phyloP scores from a whole-genome alignment of 1,140 invertebrate species.

The Fopius arisanus region DNA sequence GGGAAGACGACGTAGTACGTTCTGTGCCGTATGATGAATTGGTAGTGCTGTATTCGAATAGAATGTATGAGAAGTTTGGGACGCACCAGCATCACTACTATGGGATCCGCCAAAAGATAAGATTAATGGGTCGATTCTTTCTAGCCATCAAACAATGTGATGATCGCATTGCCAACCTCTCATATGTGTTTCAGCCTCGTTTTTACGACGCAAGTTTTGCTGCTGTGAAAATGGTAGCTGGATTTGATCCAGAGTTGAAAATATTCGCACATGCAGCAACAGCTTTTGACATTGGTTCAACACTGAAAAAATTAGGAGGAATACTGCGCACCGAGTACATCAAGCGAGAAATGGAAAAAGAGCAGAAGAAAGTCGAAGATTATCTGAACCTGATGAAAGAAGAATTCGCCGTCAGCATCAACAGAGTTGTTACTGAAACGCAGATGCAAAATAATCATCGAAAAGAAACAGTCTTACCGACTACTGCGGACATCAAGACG shows the following conservation, averaged over 20 bases:
- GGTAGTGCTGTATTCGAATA: conserved; percentile 27
- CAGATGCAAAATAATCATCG: background rate
- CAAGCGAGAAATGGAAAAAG: conserved; percentile 24
- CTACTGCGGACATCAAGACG: background rate
- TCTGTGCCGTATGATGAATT: conserved; percentile 36
- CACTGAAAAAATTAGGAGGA: conserved; percentile 28
- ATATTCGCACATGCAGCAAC: background rate
- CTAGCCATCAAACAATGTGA: background rate
- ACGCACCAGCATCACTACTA: conserved; percentile 1
- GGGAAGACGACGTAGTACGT: conserved; percentile 33
- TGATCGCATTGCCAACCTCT: background rate
- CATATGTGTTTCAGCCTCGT: background rate
- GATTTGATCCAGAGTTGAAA: background rate
- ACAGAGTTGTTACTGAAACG: conserved; percentile 23
- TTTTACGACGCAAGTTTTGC: background rate
- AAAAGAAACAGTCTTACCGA: background rate
- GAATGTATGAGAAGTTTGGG: conserved; percentile 27
- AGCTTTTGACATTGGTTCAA: conserved; percentile 7
- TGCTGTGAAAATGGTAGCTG: conserved; percentile 6
- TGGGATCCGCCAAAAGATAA: background rate
- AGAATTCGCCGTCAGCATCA: conserved; percentile 21
- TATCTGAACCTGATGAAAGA: conserved; percentile 31
- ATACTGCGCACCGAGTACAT: conserved; percentile 26
- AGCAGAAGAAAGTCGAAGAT: conserved; percentile 30
- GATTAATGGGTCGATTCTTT: background rate